Evolutionary conservation across 2,888 invertebrate genomes (phyloP), one percentile per base, ranked within the genome.

Genomic region (Amiota minor): DNA sequence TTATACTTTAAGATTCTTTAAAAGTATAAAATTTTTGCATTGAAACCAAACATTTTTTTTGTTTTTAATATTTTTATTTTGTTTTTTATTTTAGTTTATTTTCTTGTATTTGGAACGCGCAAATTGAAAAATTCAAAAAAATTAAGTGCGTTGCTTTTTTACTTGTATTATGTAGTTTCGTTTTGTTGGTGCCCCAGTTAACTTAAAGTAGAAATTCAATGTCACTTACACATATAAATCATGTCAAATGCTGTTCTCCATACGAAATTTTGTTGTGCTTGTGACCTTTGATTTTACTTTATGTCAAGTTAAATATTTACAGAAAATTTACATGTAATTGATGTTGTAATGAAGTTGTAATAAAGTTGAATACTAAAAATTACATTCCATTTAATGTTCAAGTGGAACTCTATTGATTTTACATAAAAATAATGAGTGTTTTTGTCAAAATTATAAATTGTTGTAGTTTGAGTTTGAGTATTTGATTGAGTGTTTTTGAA

Each of bases 71-170:
- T 53, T 53, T 53, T 53, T 53, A 1, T 53, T 53, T n/a, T 53
- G 6, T 53, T 53, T 53, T 59, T 59, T 59, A 11, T 20, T 59
- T 14, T 53, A 14, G 14, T 59, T 59, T 59, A 11, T 20, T 59
- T 14, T 35, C 6, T 2, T 78, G 79, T 76, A 79, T 80, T 68
- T 75, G 80, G 85, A 80, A 83, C 85, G 83, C 82, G 85, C 82
- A 85, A 82, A 85, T 85, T 82, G 81, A 85, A 82, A 82, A 82
- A 85, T 83, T 6, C 2, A 35, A 35, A 35, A 35, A 35, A 35
- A 2, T 35, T 35, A 35, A 59, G 16, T 59, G 56, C 18, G 56
- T 20, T 59, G 56, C 18, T 59, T 16, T 59, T 59, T 18, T 35
- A 35, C 35, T 35, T 35, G 35, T 3, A 35, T 3, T 6, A 35